phyloP scores from a whole-genome alignment of 2,888 invertebrate species.

The Syrphus vitripennis region DNA sequence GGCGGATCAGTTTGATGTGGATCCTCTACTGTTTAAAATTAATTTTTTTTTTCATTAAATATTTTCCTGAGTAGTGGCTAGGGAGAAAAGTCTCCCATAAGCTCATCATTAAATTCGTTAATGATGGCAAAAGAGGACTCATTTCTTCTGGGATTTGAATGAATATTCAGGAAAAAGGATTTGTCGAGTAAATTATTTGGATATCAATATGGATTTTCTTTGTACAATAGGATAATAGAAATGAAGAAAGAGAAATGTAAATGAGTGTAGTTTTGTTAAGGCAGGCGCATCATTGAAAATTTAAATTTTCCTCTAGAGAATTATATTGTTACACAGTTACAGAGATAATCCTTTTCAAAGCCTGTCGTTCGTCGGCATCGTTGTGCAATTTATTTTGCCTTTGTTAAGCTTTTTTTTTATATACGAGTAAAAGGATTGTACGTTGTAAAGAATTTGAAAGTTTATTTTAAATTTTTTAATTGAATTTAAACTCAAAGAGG shows the following conservation, averaged over 20 bases:
- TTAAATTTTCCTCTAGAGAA: not conserved
- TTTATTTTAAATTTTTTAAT: not conserved
- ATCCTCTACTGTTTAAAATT: not conserved
- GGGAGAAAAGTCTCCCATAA: constrained; percentile 2
- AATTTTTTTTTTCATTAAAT: not conserved
- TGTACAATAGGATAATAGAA: not conserved
- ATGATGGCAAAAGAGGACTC: constrained; percentile 21
- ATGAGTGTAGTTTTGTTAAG: constrained; percentile 5
- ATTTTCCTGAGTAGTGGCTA: not conserved
- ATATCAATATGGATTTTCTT: constrained; percentile 18
- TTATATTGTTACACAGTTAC: not conserved
- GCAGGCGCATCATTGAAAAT: constrained; percentile 20
- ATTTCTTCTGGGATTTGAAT: not conserved
- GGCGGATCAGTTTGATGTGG: too few relatives aligned
- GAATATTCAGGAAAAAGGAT: constrained; percentile 22
- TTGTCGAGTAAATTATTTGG: constrained; percentile 25
- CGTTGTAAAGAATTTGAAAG: not conserved
- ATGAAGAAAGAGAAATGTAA: not conserved
- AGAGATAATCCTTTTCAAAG: constrained; percentile 3
- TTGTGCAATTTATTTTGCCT: not conserved
- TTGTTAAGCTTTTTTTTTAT: not conserved
- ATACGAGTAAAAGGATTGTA: not conserved
- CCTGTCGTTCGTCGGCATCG: too few relatives aligned
- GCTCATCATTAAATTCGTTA: constrained; percentile 33
- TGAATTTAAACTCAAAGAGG: not conserved